These are phyloP conservation scores for Lottia gigantea DNA, from an alignment of 2,888 invertebrate genomes.

Conservation along the genomic window DNA sequence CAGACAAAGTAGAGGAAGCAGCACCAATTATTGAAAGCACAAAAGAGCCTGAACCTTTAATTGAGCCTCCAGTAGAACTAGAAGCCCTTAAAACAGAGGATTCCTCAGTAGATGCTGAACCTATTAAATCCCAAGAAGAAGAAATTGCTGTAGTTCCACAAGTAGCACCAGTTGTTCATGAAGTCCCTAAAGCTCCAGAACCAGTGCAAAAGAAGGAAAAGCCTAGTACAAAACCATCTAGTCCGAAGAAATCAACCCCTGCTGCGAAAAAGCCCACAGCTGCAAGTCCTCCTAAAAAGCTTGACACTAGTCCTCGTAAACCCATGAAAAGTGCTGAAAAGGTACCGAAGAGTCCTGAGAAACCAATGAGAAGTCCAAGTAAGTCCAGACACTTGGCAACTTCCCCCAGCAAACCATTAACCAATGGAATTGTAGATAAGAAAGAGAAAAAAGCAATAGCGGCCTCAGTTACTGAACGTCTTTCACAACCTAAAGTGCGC, in stretches of 20 bases:
- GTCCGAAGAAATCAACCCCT: not conserved
- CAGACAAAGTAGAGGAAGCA: not conserved
- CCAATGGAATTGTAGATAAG: not conserved
- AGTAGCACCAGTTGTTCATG: too few species aligned
- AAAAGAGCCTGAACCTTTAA: too few species aligned
- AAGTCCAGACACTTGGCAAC: not conserved
- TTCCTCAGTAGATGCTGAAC: too few species aligned
- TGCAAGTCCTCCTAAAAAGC: not conserved
- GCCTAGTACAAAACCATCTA: not conserved
- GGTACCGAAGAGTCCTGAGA: not conserved
- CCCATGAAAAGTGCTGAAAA: not conserved
- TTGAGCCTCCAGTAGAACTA: too few species aligned
- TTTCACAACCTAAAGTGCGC: slow-evolving; percentile 11
- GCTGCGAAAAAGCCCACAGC: too few species aligned
- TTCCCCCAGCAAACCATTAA: not conserved
- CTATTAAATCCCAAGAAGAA: too few species aligned
- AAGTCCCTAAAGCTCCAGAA: not conserved
- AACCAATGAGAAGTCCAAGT: not conserved
- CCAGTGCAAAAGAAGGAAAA: not conserved
- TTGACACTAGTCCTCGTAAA: not conserved
- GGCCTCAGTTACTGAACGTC: not conserved
- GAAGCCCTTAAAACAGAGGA: not conserved
- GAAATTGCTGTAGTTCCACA: too few species aligned
- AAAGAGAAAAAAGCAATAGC: not conserved
- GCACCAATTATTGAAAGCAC: not conserved